A percentile compares a stretch with the other conserved stretches of the same genome.
Evolutionary conservation across 2,797 vertebrate genomes (phyloP).

Genomic region (Manis crassicaudata): DNA sequence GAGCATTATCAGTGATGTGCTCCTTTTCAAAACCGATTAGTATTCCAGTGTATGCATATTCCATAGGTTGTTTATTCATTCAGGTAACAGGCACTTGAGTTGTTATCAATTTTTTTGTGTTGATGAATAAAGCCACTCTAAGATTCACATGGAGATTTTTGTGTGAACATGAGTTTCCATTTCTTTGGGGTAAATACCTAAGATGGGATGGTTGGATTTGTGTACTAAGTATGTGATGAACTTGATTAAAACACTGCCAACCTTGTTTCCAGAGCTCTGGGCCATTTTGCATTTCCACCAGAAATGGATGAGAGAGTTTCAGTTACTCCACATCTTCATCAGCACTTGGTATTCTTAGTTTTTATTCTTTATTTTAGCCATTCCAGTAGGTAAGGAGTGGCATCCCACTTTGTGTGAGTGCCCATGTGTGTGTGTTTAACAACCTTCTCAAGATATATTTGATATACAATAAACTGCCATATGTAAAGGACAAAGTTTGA

Average conservation of each 20-base stretch:
- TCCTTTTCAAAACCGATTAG: neutral
- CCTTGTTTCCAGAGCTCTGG: neutral
- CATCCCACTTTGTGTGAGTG: neutral
- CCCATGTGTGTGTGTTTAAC: neutral
- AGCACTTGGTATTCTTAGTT: neutral
- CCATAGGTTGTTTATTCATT: neutral
- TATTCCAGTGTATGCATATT: neutral
- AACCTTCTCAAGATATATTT: neutral
- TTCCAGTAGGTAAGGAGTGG: neutral
- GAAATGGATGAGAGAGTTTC: neutral
- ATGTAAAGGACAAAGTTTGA: neutral
- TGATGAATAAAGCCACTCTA: neutral
- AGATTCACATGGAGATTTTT: neutral
- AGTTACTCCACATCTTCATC: neutral
- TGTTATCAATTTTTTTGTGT: neutral
- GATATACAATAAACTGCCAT: neutral
- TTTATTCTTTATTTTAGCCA: neutral
- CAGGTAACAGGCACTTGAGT: too few relatives aligned
- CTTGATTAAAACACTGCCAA: neutral
- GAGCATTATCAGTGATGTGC: fast-evolving
- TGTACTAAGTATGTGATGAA: neutral
- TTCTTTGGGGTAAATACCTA: neutral
- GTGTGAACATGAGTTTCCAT: neutral
- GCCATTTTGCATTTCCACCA: neutral
- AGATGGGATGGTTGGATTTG: neutral